phyloP scores from a whole-genome alignment of 2,113 vertebrate genomes.

The Xenopus laevis region DNA sequence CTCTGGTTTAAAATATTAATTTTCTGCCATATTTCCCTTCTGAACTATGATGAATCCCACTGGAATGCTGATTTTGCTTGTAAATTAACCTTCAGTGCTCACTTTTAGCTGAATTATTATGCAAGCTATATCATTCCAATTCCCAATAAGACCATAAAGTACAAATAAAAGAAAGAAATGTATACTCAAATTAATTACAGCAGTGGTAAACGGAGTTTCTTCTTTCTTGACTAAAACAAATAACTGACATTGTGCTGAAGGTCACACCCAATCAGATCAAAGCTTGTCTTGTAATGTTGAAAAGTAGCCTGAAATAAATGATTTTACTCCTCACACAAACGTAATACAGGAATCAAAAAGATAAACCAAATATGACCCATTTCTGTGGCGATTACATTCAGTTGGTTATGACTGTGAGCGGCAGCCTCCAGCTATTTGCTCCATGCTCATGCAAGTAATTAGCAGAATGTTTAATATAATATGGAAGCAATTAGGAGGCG shows the following conservation, averaged over 20 bases:
- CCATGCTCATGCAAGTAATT: conserved; percentile 96
- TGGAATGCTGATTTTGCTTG: too few relatives aligned
- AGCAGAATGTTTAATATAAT: conserved; percentile 99
- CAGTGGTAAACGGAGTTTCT: too few relatives aligned
- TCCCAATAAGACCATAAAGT: neutral
- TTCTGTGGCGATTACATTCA: conserved; percentile 44
- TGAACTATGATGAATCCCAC: too few relatives aligned
- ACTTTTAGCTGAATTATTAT: neutral
- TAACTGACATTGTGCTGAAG: too few relatives aligned
- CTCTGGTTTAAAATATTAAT: too few relatives aligned
- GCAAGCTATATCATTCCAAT: neutral
- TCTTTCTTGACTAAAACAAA: too few relatives aligned
- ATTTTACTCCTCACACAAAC: too few relatives aligned
- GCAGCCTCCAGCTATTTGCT: conserved; percentile 92
- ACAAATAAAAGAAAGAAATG: neutral
- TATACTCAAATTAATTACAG: neutral
- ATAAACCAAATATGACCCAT: neutral
- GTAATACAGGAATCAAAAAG: too few relatives aligned
- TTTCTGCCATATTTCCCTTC: too few relatives aligned
- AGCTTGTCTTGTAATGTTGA: too few relatives aligned
- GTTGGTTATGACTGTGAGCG: conserved; percentile 73
- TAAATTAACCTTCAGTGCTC: neutral
- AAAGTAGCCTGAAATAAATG: too few relatives aligned
- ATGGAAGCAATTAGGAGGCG: conserved; percentile 97
- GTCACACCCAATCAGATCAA: too few relatives aligned